phyloP scores from a whole-genome alignment of 2,113 vertebrate species.

The Ictidomys tridecemlineatus region DNA sequence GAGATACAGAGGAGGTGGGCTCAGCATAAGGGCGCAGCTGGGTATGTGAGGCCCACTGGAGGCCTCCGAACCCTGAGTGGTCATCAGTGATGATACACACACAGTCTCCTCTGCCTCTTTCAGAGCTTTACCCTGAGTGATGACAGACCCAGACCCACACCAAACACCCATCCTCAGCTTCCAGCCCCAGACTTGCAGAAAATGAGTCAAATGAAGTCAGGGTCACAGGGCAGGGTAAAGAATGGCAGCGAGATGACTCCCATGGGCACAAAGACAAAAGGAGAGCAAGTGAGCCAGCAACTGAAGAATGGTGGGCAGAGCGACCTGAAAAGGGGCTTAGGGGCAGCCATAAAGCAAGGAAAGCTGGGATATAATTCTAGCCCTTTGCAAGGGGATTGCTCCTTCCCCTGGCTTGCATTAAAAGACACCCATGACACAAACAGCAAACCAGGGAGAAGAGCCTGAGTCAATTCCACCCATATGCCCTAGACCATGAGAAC shows the following conservation, averaged over 20 bases:
- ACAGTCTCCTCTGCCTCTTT: slow-evolving; percentile 13
- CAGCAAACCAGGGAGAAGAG: background rate
- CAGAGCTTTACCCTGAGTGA: background rate
- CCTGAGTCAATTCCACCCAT: background rate
- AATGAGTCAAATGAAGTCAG: slow-evolving; percentile 49
- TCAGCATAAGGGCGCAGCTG: background rate
- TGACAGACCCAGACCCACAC: background rate
- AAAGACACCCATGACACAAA: background rate
- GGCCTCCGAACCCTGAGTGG: slow-evolving; percentile 9
- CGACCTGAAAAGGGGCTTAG: background rate
- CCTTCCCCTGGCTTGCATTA: background rate
- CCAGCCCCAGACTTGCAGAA: slow-evolving; percentile 58
- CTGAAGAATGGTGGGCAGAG: background rate
- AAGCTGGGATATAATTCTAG: background rate
- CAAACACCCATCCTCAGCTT: slow-evolving; percentile 36
- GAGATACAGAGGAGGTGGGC: slow-evolving; percentile 62
- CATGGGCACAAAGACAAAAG: background rate
- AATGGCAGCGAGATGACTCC: slow-evolving; percentile 17
- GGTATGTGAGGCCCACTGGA: background rate
- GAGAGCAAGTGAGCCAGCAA: slow-evolving; percentile 50
- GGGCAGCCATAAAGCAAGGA: background rate
- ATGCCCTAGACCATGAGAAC: background rate
- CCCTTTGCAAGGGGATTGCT: background rate
- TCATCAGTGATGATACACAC: background rate
- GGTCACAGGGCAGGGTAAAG: slow-evolving; percentile 25